Evolutionary conservation across 2,888 invertebrate species (phyloP).

Genomic region (Gastracanthus pulcherrimus): DNA sequence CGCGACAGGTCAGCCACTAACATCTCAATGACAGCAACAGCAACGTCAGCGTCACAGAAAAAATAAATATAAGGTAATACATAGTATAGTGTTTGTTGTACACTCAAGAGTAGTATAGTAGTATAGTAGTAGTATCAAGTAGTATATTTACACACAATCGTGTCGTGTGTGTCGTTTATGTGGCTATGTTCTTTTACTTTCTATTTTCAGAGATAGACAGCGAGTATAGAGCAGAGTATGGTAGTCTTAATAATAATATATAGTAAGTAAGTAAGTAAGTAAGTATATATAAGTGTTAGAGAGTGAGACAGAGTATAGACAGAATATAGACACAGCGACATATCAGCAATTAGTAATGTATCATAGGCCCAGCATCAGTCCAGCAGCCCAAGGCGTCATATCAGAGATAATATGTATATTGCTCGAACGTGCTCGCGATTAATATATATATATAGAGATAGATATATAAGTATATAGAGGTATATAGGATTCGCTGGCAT

Average conservation of each 20-base stretch:
- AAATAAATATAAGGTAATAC: slow-evolving; percentile 40
- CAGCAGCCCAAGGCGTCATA: slow-evolving; percentile 41
- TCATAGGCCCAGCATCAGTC: slow-evolving; percentile 41
- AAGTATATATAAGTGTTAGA: slow-evolving; percentile 12
- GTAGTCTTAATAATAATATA: slow-evolving; percentile 7
- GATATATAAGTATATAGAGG: neutral
- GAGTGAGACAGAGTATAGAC: slow-evolving; percentile 24
- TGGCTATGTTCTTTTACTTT: neutral
- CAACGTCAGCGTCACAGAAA: slow-evolving; percentile 62
- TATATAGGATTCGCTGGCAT: slow-evolving; percentile 19
- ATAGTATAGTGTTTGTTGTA: slow-evolving; percentile 33
- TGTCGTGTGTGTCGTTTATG: neutral
- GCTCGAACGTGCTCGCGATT: slow-evolving; percentile 29
- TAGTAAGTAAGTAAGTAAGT: too few species aligned
- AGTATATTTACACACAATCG: slow-evolving; percentile 2
- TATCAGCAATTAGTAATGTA: slow-evolving; percentile 40
- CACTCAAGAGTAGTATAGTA: slow-evolving; percentile 33
- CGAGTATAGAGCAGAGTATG: neutral
- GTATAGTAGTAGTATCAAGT: neutral
- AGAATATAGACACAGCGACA: slow-evolving; percentile 46
- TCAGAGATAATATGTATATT: neutral
- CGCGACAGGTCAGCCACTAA: slow-evolving; percentile 68
- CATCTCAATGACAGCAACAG: slow-evolving; percentile 66
- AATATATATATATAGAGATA: neutral
- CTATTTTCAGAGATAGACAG: neutral